Base-by-base conservation (phyloP, 2,113 vertebrate species). In the Pelobates fuscus region DNA sequence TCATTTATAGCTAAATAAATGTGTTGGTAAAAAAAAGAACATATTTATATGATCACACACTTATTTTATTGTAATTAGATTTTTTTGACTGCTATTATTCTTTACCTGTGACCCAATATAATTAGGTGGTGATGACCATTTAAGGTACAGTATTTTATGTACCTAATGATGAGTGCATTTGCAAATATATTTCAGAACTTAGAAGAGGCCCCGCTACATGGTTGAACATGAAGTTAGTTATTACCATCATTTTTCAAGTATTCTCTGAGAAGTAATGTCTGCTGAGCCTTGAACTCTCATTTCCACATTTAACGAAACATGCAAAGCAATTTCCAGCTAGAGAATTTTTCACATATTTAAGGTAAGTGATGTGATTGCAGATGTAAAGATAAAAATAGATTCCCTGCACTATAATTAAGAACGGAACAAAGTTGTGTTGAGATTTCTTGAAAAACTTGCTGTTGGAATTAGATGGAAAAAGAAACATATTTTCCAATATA, bases 221-320 rank as follows among this genome's bases (percentile, higher is more conserved):
- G 44, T 68, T 83, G 64, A 84, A 83, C 26, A 73, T 79, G 65
- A 77, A 43, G 2, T 55, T 78, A 68, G 46, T 78, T 82, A 81
- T 82, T 80, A 59, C 5, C 73, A 71, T 73, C 74, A 82, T 80
- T 86, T 86, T 85, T 84, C 68, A 77, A 84, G 18, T 21, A 55
- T 80, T 80, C 20, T 25, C 18, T 17, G 82, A 30, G 21, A 29
- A 81, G n/a, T 7, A 71, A 41, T 78, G 3, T 32, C 7, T 60
- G 64, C 23, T 57, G 44, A 78, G 2, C 74, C 65, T 71, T 77
- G 70, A 81, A 80, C 24, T 78, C 43, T 70, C 52, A 71, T 49
- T 18, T 60, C 55, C 24, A 61, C 67, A 12, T 69, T 32, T 74
- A 67, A 55, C 29, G 52, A 77, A 70, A 81, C 72, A 55, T 78